These are phyloP conservation scores for Crotalus adamanteus DNA, from an alignment of 2,797 vertebrate genomes.

Conservation along the genomic window DNA sequence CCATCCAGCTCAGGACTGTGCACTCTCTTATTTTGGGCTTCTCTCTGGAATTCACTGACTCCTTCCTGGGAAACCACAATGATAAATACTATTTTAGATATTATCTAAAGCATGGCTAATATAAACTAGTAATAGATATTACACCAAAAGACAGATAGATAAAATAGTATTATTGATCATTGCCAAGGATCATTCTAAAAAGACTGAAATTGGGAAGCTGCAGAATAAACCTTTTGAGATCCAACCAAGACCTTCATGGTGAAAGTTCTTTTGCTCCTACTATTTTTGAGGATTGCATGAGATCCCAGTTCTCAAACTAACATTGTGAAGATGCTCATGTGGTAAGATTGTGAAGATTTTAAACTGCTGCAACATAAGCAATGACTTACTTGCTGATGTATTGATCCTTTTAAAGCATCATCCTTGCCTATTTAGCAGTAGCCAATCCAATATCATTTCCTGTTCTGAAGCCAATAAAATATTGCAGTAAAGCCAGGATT, in stretches of 20 bases:
- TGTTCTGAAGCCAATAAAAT: neutral
- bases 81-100: neutral
- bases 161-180: neutral
- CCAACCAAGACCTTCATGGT: neutral
- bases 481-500: neutral
- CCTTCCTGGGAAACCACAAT: neutral
- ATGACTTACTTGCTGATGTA: neutral
- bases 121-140: neutral
- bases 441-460: neutral
- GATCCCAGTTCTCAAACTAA: neutral
- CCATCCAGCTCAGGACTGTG: neutral
- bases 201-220: neutral
- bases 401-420: neutral
- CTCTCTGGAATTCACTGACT: neutral
- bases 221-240: neutral
- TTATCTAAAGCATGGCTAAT: neutral
- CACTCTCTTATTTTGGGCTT: neutral
- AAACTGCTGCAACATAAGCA: neutral
- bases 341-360: neutral
- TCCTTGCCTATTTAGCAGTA: neutral
- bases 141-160: neutral
- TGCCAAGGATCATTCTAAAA: neutral
- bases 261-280: accelerated
- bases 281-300: neutral
- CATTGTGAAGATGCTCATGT: neutral